Evolutionary conservation across 2,113 vertebrate genomes (phyloP).

Genomic region (Coptodon rendalli): DNA sequence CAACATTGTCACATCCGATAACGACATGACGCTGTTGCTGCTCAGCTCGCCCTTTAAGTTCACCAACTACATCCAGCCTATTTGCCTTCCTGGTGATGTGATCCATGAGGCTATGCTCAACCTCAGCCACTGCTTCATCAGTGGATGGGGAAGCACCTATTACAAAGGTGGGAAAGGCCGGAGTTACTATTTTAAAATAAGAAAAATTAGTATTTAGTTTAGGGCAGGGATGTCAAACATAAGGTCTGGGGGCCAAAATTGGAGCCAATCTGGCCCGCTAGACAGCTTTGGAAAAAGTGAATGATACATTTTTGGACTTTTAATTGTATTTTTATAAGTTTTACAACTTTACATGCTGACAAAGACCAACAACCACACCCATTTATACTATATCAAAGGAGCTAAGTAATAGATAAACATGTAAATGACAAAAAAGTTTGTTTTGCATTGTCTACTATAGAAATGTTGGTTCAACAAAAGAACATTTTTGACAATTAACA

Average conservation of each 20-base stretch:
- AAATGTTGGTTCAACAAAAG: neutral
- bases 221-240: fast-evolving
- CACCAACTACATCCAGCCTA: constrained; percentile 32
- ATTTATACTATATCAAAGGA: neutral
- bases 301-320: fast-evolving
- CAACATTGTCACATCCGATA: neutral
- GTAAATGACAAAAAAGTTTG: neutral
- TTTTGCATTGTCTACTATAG: neutral
- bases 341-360: neutral
- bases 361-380: neutral
- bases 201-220: neutral
- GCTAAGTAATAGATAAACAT: neutral
- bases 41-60: constrained; percentile 37
- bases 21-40: constrained; percentile 44
- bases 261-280: neutral
- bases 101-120: constrained; percentile 24
- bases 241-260: neutral
- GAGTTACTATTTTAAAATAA: neutral
- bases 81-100: constrained; percentile 20
- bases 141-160: constrained; percentile 49
- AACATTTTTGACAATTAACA: neutral
- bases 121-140: constrained; percentile 53
- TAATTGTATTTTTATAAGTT: neutral
- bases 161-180: constrained; percentile 22
- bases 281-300: neutral